Base-by-base conservation (phyloP, 2,888 invertebrate species). In the Zygogramma bicolorata region DNA sequence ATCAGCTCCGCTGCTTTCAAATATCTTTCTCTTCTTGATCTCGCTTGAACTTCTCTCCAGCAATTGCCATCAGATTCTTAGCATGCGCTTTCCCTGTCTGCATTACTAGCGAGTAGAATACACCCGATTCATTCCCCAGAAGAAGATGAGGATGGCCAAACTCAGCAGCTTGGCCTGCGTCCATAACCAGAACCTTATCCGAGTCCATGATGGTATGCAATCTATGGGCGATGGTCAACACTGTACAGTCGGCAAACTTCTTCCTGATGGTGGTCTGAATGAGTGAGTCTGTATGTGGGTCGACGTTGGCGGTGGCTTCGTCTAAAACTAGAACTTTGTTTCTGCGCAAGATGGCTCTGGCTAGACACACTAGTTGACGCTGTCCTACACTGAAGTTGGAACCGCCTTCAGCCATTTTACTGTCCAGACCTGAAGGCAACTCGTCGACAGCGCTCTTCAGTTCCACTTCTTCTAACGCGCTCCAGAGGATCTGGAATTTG, bases 201-300 rank as follows among this genome's bases (percentile, higher is more conserved):
- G 93, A 94, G 86, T 96, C 95, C 93, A 96, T 95, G 63, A 96
- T 93, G 0, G 95, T 95, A 82, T 95, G 92, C 3, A 96, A 89
- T 58, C 95, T 90, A 86, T 96, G 95, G 31, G 95, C 95, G 58
- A 96, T 94, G 0, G 95, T 95, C 40, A 96, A 89, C 40, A 95
- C 95, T 0, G 95, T 95, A 84, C 94, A 95, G 15, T 91, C 88
- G 0, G 89, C 89, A 83, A 95, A 95, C 84, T 94, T 94, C 62
- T 88, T 88, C 74, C 94, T 88, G 71, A 95, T 95, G 0, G 94
- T 94, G 25, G 88, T 89, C 83, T 95, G 95, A 75, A 95, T 95
- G 10, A 95, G 85, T 1, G 90, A 90, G 81, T 95, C 95, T 29
- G 95, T 95, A 73, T 92, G 91, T 0, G 92, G 92, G 86, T 95